These are phyloP conservation scores for Mastigias papua DNA, from an alignment of 30 jellyfish, hydroid and myxozoan genomes.

Conservation along the genomic window DNA sequence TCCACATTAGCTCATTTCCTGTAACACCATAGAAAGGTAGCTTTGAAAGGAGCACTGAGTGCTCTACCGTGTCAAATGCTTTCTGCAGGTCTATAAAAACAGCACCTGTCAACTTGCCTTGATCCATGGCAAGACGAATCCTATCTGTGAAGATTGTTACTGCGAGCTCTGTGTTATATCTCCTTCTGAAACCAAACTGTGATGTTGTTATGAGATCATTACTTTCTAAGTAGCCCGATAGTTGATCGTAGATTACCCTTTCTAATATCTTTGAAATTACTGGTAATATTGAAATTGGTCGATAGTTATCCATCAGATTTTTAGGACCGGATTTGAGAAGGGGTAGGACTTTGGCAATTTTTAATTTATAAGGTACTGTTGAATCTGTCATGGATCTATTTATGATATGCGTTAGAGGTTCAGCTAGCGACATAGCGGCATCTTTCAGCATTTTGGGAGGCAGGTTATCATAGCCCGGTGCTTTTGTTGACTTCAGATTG, in stretches of 20 bases:
- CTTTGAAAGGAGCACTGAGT: conserved; percentile 59
- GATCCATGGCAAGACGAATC: conserved; percentile 64
- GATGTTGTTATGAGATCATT: conserved; percentile 63
- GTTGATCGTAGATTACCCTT: conserved; percentile 58
- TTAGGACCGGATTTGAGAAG: conserved; percentile 54
- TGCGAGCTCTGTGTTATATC: conserved; percentile 72
- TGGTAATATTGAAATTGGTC: conserved; percentile 74
- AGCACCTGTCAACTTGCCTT: conserved; percentile 76
- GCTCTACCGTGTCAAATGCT: conserved; percentile 66
- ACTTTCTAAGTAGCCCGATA: conserved; percentile 66
- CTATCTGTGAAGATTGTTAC: conserved; percentile 59
- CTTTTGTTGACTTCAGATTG: conserved; percentile 55
- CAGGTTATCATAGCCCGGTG: conserved; percentile 75
- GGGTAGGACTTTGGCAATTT: conserved; percentile 74
- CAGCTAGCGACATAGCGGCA: conserved; percentile 68
- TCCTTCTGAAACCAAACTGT: conserved; percentile 62
- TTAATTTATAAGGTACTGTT: conserved; percentile 4
- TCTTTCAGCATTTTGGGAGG: conserved; percentile 78
- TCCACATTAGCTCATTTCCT: conserved; percentile 65
- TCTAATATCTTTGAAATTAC: conserved; percentile 64
- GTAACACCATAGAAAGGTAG: conserved; percentile 68
- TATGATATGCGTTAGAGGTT: conserved; percentile 52
- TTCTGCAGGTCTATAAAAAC: conserved; percentile 57
- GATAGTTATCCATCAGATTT: conserved; percentile 56
- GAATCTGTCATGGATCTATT: conserved; percentile 43